Conservation (phyloP, 2,888 invertebrate genomes). For the Sinodicranocentrus sp. region DNA sequence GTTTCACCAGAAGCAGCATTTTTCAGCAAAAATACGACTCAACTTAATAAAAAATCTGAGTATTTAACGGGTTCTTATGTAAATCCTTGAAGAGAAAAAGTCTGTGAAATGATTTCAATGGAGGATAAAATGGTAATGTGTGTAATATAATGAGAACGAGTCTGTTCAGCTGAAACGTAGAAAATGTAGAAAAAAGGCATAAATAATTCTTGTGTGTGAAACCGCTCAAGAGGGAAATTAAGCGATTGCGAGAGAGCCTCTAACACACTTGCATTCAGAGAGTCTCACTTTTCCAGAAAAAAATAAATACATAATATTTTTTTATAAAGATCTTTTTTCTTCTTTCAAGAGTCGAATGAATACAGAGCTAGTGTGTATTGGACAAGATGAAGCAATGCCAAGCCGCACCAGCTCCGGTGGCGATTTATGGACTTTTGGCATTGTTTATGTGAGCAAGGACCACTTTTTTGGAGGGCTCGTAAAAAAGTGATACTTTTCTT, state of each 20-base stretch:
- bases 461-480: constrained; percentile 3
- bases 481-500: constrained; percentile 19
- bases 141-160: constrained; percentile 10
- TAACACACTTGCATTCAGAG: too few relatives aligned
- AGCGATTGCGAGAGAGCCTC: too few relatives aligned
- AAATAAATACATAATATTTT: too few relatives aligned
- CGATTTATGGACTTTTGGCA: constrained; percentile 37
- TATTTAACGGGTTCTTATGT: not conserved
- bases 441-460: constrained; percentile 27
- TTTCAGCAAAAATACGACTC: too few relatives aligned
- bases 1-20: not conserved
- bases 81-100: not conserved
- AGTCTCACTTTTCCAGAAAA: too few relatives aligned
- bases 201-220: not conserved
- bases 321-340: too few relatives aligned
- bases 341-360: too few relatives aligned
- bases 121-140: constrained; percentile 12
- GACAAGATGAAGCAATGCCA: too few relatives aligned
- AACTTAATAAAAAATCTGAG: too few relatives aligned
- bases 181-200: constrained; percentile 20
- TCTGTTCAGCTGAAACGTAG: not conserved
- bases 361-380: too few relatives aligned
- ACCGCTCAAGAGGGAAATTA: too few relatives aligned
- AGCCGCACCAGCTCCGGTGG: constrained; percentile 11
- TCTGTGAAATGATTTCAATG: not conserved